A percentile compares a stretch with the other conserved stretches of the same genome.
Evolutionary conservation across 2,797 vertebrate genomes (phyloP).

Genomic region (Myotis planiceps): DNA sequence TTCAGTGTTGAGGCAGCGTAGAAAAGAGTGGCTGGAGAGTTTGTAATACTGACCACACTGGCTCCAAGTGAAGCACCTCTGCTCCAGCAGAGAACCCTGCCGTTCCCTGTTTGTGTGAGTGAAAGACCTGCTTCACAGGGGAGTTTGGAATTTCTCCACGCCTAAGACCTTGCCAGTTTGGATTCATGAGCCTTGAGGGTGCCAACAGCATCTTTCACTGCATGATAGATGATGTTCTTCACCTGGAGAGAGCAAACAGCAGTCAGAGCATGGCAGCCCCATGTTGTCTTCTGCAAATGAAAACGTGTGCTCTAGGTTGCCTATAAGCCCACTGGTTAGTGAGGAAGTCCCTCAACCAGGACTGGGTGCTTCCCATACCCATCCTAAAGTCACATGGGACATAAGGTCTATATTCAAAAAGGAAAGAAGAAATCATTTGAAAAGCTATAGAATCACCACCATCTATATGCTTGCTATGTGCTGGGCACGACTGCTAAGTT

Average conservation of each 20-base stretch:
- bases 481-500: not conserved
- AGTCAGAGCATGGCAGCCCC: constrained; percentile 16
- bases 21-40: constrained; percentile 88
- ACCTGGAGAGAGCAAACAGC: constrained; percentile 89
- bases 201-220: constrained; percentile 98
- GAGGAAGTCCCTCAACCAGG: not conserved
- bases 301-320: not conserved
- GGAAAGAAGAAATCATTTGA: not conserved
- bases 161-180: constrained; percentile 95
- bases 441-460: not conserved
- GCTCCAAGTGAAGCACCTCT: constrained; percentile 83
- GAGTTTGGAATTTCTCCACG: constrained; percentile 73
- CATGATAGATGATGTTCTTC: constrained; percentile 99
- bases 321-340: not conserved
- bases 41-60: constrained; percentile 87
- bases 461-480: not conserved
- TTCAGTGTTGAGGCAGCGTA: constrained; percentile 87
- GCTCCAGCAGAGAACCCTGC: constrained; percentile 82
- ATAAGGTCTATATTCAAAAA: not conserved
- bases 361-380: not conserved
- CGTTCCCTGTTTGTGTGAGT: constrained; percentile 83
- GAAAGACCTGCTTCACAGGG: constrained; percentile 84
- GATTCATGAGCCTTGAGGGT: constrained; percentile 97
- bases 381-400: not conserved
- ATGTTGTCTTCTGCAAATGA: not conserved